phyloP scores from a whole-genome alignment of 2,113 vertebrate species.

The Himantopus leucocephalus region DNA sequence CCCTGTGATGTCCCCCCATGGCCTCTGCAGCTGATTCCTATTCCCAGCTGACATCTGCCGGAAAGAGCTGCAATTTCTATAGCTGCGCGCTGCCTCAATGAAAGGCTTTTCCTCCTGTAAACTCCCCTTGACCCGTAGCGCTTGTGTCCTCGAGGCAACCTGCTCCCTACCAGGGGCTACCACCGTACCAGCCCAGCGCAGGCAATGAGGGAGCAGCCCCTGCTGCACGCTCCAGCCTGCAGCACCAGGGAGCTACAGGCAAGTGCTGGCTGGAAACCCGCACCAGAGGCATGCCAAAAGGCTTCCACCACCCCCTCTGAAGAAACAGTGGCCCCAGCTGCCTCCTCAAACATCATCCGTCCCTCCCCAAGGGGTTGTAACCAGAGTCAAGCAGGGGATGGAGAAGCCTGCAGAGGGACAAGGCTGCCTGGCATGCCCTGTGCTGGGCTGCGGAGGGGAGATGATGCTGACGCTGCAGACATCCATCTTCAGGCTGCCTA shows the following conservation, averaged over 20 bases:
- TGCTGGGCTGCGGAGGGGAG: background rate
- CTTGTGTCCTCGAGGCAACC: background rate
- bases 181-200: accelerated
- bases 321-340: background rate
- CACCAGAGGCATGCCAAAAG: background rate
- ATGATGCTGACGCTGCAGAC: background rate
- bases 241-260: background rate
- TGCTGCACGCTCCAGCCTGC: too few species aligned
- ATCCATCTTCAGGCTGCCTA: background rate
- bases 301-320: background rate
- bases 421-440: background rate
- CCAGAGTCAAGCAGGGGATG: background rate
- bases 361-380: background rate
- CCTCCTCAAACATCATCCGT: background rate
- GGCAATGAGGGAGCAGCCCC: background rate
- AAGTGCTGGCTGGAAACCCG: background rate
- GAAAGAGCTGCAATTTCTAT: background rate
- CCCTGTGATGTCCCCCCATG: background rate
- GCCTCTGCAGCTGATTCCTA: conserved; percentile 27
- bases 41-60: conserved; percentile 25
- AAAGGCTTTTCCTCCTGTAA: background rate
- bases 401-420: background rate
- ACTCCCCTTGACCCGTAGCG: background rate
- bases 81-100: background rate
- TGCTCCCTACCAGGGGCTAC: background rate